Evolutionary conservation across 2,888 invertebrate species (phyloP).

Genomic region (Malachius bipustulatus): DNA sequence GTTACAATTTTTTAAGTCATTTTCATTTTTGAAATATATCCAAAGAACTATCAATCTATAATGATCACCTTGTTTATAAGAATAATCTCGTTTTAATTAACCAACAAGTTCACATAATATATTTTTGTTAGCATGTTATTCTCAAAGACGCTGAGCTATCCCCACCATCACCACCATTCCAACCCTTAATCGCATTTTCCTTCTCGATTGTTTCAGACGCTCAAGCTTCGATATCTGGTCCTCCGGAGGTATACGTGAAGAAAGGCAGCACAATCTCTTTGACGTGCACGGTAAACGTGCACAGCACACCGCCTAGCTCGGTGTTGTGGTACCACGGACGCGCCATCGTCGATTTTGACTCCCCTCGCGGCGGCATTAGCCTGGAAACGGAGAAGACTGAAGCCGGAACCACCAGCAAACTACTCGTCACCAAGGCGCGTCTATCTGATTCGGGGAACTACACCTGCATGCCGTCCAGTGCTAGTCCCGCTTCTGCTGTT

Average conservation of each 20-base stretch:
- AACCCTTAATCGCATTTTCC: too few relatives aligned
- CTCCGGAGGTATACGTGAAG: conserved; percentile 79
- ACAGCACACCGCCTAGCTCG: conserved; percentile 64
- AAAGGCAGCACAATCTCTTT: conserved; percentile 83
- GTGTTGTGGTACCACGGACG: conserved; percentile 80
- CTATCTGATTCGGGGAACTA: conserved; percentile 81
- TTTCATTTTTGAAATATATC: too few relatives aligned
- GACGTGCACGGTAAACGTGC: conserved; percentile 79
- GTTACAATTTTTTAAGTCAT: too few relatives aligned
- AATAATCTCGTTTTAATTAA: too few relatives aligned
- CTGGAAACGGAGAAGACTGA: conserved; percentile 76
- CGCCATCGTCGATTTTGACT: conserved; percentile 71
- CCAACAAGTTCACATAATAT: too few relatives aligned
- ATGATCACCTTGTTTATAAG: too few relatives aligned
- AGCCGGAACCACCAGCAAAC: conserved; percentile 68
- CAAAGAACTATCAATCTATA: too few relatives aligned
- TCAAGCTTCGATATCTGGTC: conserved; percentile 74
- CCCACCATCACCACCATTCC: too few relatives aligned
- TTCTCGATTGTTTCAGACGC: conserved; percentile 52
- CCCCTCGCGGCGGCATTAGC: conserved; percentile 73
- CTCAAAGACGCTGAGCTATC: too few relatives aligned
- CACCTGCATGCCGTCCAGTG: conserved; percentile 77
- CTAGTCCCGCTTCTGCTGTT: conserved; percentile 68
- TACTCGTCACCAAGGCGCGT: conserved; percentile 74
- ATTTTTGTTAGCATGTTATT: too few relatives aligned